phyloP scores from a whole-genome alignment of 2,113 vertebrate genomes.

The Muntiacus muntjak region DNA sequence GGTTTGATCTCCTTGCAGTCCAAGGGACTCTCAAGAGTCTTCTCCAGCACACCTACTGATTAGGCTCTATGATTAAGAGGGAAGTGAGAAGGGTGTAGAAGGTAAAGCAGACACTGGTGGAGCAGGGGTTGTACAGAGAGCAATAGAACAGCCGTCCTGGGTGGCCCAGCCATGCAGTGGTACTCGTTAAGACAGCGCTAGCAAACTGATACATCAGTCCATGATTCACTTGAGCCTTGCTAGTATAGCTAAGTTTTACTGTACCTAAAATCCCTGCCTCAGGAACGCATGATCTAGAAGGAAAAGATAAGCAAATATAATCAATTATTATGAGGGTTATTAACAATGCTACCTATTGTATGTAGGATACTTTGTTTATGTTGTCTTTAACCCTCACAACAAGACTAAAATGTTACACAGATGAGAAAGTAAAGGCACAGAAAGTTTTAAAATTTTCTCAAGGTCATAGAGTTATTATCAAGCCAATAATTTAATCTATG shows the following conservation, averaged over 20 bases:
- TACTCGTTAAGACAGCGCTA: neutral
- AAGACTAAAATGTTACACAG: neutral
- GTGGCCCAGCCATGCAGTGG: neutral
- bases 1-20: neutral
- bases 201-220: neutral
- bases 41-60: neutral
- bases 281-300: neutral
- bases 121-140: neutral
- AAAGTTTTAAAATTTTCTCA: neutral
- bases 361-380: neutral
- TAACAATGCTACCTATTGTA: neutral
- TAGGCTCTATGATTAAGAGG: neutral
- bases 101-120: neutral
- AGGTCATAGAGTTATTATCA: neutral
- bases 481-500: neutral
- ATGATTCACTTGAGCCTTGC: neutral
- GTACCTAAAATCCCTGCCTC: neutral
- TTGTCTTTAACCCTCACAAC: neutral
- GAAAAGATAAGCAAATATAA: neutral
- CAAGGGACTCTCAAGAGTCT: neutral
- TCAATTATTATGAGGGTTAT: neutral
- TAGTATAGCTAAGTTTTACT: neutral
- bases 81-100: neutral
- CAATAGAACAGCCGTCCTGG: neutral
- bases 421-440: neutral